These are phyloP conservation scores for Argynnis bischoffii DNA, from an alignment of 2,888 invertebrate species.

Conservation along the genomic window DNA sequence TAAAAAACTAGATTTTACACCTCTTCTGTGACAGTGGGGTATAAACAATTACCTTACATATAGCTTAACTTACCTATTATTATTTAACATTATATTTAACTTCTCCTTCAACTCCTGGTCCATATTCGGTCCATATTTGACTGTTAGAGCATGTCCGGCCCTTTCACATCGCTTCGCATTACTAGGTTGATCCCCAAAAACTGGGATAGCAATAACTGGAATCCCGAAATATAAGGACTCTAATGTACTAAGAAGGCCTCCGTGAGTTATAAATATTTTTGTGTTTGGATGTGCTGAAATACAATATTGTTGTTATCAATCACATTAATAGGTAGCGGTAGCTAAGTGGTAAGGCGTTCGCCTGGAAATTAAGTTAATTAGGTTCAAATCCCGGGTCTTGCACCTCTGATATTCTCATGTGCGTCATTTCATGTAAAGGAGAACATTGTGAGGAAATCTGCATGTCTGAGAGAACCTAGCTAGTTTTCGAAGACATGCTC, in stretches of 20 bases:
- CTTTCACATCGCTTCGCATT: constrained; percentile 52
- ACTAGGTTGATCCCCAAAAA: constrained; percentile 62
- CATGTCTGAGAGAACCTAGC: no score
- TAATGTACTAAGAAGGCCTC: constrained; percentile 51
- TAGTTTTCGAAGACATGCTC: no score
- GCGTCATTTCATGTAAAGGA: no score
- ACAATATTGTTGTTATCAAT: neutral
- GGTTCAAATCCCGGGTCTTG: no score
- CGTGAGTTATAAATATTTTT: constrained; percentile 53
- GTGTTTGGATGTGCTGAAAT: constrained; percentile 52
- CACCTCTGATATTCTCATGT: no score
- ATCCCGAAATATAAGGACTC: constrained; percentile 55
- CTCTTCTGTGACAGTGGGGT: neutral
- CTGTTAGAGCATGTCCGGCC: constrained; percentile 51
- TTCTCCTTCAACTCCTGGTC: constrained; percentile 46
- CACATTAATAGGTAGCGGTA: neutral
- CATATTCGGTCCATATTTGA: constrained; percentile 47
- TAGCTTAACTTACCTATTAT: constrained; percentile 50
- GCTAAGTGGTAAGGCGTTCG: no score
- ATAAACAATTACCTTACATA: neutral
- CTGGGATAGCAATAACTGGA: constrained; percentile 57
- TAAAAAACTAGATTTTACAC: neutral
- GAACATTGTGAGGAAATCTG: no score
- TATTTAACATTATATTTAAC: constrained; percentile 49
- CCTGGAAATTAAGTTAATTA: no score